phyloP scores from a whole-genome alignment of 2,888 invertebrate species.

The Bellardia bayeri region DNA sequence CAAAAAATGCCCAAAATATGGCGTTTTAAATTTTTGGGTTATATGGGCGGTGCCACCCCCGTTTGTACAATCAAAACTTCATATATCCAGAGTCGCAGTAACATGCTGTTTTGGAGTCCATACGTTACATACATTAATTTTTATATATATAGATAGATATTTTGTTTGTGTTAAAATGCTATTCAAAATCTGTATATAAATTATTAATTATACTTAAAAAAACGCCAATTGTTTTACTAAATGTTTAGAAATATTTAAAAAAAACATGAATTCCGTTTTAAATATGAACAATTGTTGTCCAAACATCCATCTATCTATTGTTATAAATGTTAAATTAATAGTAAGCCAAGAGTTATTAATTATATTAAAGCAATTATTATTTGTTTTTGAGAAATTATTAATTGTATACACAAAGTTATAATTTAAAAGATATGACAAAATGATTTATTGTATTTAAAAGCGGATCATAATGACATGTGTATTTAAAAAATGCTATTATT shows the following conservation, averaged over 20 bases:
- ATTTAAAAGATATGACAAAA: not conserved
- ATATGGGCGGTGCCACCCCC: too few species aligned
- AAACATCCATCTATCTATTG: not conserved
- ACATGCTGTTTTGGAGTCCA: too few species aligned
- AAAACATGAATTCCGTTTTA: not conserved
- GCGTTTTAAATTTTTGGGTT: too few species aligned
- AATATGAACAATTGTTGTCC: not conserved
- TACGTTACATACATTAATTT: too few species aligned
- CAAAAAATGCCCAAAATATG: too few species aligned
- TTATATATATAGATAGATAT: too few species aligned
- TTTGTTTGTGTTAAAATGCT: not conserved
- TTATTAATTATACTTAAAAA: not conserved
- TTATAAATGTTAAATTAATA: not conserved
- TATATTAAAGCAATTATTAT: not conserved
- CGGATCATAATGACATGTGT: not conserved
- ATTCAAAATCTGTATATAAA: not conserved
- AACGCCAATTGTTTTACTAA: not conserved
- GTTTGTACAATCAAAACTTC: too few species aligned
- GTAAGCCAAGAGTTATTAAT: not conserved
- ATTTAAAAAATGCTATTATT: too few species aligned
- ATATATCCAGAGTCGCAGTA: too few species aligned
- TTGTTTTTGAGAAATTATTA: not conserved
- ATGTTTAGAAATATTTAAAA: not conserved
- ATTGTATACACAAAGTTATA: not conserved
- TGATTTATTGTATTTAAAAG: not conserved